Base-by-base conservation (phyloP, 2,888 invertebrate genomes). In the Epiblema foenella region DNA sequence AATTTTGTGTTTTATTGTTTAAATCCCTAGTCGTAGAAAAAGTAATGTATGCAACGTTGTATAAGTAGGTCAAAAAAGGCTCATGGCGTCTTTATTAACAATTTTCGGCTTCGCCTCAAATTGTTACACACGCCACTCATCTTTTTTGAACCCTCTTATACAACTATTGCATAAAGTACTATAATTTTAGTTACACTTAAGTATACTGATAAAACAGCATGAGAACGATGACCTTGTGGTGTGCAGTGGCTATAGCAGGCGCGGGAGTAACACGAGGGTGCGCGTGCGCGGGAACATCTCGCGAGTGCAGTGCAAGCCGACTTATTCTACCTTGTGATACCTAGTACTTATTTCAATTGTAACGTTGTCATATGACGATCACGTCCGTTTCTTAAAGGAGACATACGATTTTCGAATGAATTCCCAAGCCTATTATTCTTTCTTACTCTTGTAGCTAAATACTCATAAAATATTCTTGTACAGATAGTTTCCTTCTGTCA, bases 221-320 rank as follows among this genome's bases (percentile, higher is more conserved):
- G 52, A 39, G 54, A 39, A 39, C 64, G n/a, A 64, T 54, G 64
- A 64, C 54, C 52, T 64, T 24, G 42, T 37, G 63, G n/a, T 65
- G 3, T n/a, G 15, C 24, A 54, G 10, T 33, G 49, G n/a, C 12
- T 29, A n/a, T n/a, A 1, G 24, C 24, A n/a, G 15, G 54, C 2
- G 58, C 58, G 4, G 37, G n/a, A 9, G 39, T 9, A n/a, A 15
- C 17, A 46, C 29, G 62, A n/a, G 46, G 39, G 42, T 5, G 10
- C 33, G 33, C 29, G 29, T 7, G 33, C 33, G 24, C 24, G 29
- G 60, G 17, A 24, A 12, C 49, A 62, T 56, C 33, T 62, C 62
- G 62, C 49, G n/a, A 33, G 49, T 29, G 62, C 49, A 33, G 49
- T 11, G 10, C 17, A 42, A 42, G 11, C 11, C 42, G 15, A 15